phyloP scores from a whole-genome alignment of 2,888 invertebrate genomes.

The Teinopalpus imperialis region DNA sequence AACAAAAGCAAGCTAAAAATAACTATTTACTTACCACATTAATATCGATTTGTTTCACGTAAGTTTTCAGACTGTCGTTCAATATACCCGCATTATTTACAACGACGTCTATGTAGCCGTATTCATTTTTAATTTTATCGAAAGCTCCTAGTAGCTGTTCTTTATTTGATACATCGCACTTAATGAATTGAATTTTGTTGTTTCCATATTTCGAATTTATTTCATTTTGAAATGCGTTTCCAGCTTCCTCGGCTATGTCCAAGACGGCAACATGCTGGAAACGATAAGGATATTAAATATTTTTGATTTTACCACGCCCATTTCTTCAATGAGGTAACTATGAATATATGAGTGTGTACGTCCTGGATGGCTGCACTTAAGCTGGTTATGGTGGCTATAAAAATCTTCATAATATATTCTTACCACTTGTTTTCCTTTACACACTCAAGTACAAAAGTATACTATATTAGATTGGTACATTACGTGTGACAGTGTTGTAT shows the following conservation, averaged over 20 bases:
- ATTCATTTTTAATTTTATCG: constrained; percentile 37
- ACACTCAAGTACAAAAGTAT: too few species aligned
- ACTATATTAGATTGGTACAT: too few species aligned
- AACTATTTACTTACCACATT: constrained; percentile 56
- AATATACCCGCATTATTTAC: constrained; percentile 50
- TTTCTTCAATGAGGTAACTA: too few species aligned
- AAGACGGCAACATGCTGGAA: constrained; percentile 48
- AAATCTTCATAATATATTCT: too few species aligned
- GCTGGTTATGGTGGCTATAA: too few species aligned
- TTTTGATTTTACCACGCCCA: too few species aligned
- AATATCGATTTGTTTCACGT: constrained; percentile 42
- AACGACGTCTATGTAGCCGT: constrained; percentile 45
- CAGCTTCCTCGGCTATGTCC: constrained; percentile 45
- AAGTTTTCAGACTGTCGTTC: constrained; percentile 41
- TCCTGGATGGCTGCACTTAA: too few species aligned
- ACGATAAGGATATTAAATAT: not conserved
- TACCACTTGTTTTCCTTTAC: too few species aligned
- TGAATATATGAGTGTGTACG: too few species aligned
- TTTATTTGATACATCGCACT: constrained; percentile 52
- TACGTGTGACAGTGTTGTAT: too few species aligned
- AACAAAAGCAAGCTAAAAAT: too few species aligned
- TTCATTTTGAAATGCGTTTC: constrained; percentile 40
- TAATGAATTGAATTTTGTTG: constrained; percentile 44
- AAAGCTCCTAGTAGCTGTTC: constrained; percentile 40
- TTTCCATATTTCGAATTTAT: constrained; percentile 43